phyloP scores from a whole-genome alignment of 2,888 invertebrate species.

The Caenorhabditis uteleia region DNA sequence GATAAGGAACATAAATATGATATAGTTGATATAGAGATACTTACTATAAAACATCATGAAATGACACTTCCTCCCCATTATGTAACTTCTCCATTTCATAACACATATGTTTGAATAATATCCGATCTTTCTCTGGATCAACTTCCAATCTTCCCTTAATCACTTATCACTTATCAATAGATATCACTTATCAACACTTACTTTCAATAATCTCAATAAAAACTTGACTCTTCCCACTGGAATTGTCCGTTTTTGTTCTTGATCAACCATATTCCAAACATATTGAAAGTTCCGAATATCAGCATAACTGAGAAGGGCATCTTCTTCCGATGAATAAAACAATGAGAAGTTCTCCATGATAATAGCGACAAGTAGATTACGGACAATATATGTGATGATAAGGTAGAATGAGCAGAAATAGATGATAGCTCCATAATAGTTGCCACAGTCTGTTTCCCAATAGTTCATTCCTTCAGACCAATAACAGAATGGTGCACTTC shows the following conservation, averaged over 20 bases:
- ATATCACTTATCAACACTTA: no score
- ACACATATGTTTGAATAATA: conserved; percentile 99
- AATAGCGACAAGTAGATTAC: conserved; percentile 98
- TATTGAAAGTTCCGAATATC: conserved; percentile 99
- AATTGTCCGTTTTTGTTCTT: conserved; percentile 80
- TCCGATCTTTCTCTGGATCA: conserved; percentile 93
- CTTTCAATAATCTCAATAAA: conserved; percentile 54
- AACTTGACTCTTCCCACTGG: conserved; percentile 67
- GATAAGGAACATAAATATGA: conserved; percentile 40
- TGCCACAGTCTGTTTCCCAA: conserved; percentile 99
- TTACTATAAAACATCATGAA: conserved; percentile 98
- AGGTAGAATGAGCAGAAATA: conserved; percentile 99
- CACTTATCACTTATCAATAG: no score
- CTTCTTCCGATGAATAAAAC: conserved; percentile 99
- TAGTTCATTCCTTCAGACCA: conserved; percentile 65
- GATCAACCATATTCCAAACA: conserved; percentile 98
- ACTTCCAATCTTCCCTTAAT: conserved; percentile 74
- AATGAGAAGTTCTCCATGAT: conserved; percentile 99
- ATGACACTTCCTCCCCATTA: conserved; percentile 97
- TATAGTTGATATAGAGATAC: conserved; percentile 56
- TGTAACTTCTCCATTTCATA: conserved; percentile 95
- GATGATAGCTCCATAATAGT: conserved; percentile 92
- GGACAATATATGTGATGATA: conserved; percentile 98
- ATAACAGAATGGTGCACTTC: conserved; percentile 79
- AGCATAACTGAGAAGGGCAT: conserved; percentile 94